Conservation (phyloP, 1,140 invertebrate genomes). For the Drosophila sechellia region DNA sequence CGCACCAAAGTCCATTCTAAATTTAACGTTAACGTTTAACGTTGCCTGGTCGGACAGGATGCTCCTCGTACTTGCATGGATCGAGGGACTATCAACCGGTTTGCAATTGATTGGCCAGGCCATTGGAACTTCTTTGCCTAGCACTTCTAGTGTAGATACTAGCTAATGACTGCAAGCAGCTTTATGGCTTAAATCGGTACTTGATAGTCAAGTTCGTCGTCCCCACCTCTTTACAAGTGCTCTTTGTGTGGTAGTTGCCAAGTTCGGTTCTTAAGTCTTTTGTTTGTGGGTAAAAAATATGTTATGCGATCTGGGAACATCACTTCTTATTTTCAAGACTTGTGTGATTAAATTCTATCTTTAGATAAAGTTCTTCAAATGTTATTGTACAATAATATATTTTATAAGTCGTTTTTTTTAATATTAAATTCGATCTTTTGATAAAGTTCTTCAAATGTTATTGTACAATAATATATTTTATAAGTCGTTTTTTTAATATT, state of each 20-base stretch:
- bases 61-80: slow-evolving; percentile 38
- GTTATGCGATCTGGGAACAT: not conserved
- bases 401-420: no score
- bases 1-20: slow-evolving; percentile 77
- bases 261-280: slow-evolving; percentile 66
- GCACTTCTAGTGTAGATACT: slow-evolving; percentile 75
- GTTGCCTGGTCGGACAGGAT: slow-evolving; percentile 57
- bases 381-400: no score
- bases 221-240: not conserved
- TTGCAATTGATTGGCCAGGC: slow-evolving; percentile 72
- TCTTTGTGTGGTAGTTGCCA: slow-evolving; percentile 27
- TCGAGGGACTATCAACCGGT: slow-evolving; percentile 72
- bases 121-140: slow-evolving; percentile 31
- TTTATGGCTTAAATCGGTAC: slow-evolving; percentile 56
- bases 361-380: no score
- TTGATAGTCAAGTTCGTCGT: slow-evolving; percentile 39
- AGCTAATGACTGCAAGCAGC: slow-evolving; percentile 55
- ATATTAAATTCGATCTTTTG: no score
- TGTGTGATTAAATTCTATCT: no score
- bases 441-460: no score
- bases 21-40: no score
- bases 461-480: no score
- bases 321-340: no score
- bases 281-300: slow-evolving; percentile 9
- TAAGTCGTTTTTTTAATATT: no score